phyloP scores from a whole-genome alignment of 53 echinoderm and acorn worm species.

The Paracentrotus lividus region DNA sequence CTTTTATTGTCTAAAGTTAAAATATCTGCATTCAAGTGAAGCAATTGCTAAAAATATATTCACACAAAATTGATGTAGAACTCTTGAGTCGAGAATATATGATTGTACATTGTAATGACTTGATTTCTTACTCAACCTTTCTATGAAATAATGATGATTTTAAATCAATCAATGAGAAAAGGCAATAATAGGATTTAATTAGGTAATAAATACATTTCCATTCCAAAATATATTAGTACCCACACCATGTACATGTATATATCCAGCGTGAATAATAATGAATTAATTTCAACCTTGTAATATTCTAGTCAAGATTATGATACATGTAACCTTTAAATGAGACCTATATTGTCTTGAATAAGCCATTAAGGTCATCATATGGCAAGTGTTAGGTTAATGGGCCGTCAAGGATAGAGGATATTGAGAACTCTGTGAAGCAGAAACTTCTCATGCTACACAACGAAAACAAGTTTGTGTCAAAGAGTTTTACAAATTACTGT shows the following conservation, averaged over 20 bases:
- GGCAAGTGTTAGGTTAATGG: not conserved
- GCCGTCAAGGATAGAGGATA: slow-evolving; percentile 7
- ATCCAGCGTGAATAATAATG: not conserved
- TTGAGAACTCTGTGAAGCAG: not conserved
- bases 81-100: not conserved
- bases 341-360: not conserved
- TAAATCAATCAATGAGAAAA: too few species aligned
- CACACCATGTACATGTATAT: too few species aligned
- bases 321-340: slow-evolving; percentile 19
- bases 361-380: not conserved
- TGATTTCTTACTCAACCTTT: too few species aligned
- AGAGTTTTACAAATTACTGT: not conserved
- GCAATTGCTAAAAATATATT: not conserved
- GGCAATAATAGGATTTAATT: too few species aligned
- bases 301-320: not conserved
- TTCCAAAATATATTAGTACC: too few species aligned
- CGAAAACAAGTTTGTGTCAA: not conserved
- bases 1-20: not conserved
- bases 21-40: not conserved
- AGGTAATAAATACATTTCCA: too few species aligned
- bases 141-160: too few species aligned
- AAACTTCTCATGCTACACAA: not conserved
- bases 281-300: not conserved
- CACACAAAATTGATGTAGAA: not conserved
- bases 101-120: too few species aligned